Conservation (phyloP, 30 jellyfish, hydroid and myxozoan species). For the Aurelia sp. region DNA sequence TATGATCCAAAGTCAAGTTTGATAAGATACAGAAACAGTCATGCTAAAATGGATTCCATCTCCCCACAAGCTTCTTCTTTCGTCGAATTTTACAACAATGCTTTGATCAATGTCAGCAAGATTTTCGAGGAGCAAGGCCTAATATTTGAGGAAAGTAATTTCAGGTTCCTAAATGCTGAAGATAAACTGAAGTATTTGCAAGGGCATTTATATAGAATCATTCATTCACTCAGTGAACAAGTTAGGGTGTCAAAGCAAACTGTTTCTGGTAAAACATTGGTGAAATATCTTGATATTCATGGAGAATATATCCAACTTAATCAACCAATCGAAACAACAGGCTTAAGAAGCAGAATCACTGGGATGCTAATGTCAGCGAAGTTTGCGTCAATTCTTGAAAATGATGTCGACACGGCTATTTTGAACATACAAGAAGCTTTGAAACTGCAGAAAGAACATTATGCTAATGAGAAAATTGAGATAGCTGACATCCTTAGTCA, state of each 20-base stretch:
- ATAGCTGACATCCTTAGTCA: constrained; percentile 73
- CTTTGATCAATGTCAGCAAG: constrained; percentile 70
- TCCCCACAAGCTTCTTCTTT: constrained; percentile 15
- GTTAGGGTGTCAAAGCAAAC: constrained; percentile 69
- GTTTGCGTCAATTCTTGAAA: constrained; percentile 42
- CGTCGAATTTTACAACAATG: constrained; percentile 59
- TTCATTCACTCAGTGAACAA: constrained; percentile 73
- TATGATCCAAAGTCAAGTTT: constrained; percentile 73
- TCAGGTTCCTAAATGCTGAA: constrained; percentile 26
- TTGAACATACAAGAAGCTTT: constrained; percentile 53
- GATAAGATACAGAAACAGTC: constrained; percentile 59
- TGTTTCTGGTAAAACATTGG: constrained; percentile 67
- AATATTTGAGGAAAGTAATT: constrained; percentile 14
- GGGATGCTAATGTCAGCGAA: constrained; percentile 68
- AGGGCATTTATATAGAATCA: constrained; percentile 81
- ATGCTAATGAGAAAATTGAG: constrained; percentile 49
- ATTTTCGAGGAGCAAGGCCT: constrained; percentile 18
- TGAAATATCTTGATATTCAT: constrained; percentile 65
- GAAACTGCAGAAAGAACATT: constrained; percentile 36
- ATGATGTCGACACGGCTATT: constrained; percentile 69
- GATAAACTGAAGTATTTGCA: constrained; percentile 64
- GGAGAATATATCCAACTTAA: constrained; percentile 55
- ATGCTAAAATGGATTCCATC: constrained; percentile 15
- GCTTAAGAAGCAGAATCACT: constrained; percentile 46
- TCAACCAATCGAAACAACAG: constrained; percentile 61